phyloP scores from a whole-genome alignment of 2,888 invertebrate genomes.

The Rotaria macrura region DNA sequence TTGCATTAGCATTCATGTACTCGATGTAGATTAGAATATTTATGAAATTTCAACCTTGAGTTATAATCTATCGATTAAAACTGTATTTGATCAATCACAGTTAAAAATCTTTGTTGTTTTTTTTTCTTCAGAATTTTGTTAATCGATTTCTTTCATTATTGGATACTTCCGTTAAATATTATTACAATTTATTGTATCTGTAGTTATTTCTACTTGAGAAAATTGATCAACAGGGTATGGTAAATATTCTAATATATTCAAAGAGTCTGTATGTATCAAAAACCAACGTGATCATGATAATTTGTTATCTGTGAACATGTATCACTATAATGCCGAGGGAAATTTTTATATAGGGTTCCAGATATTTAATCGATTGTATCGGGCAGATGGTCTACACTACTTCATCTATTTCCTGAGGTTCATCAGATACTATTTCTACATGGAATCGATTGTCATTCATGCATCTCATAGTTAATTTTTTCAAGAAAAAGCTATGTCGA shows the following conservation, averaged over 20 bases:
- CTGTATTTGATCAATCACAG: too few species aligned
- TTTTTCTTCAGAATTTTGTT: background rate
- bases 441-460: background rate
- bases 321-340: background rate
- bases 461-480: background rate
- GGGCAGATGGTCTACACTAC: background rate
- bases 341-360: background rate
- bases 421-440: background rate
- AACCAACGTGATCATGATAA: too few species aligned
- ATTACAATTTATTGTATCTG: too few species aligned
- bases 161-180: background rate
- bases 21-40: too few species aligned
- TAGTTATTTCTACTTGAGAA: too few species aligned
- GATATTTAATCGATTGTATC: background rate
- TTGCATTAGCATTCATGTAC: too few species aligned
- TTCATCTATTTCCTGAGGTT: background rate
- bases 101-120: too few species aligned
- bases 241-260: too few species aligned
- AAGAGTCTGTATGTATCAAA: too few species aligned
- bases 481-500: background rate
- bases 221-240: too few species aligned
- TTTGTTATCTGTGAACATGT: background rate
- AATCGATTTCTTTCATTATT: background rate
- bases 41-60: too few species aligned
- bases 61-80: too few species aligned